Evolutionary conservation across 1,140 invertebrate species (phyloP).

Genomic region (Probaryconus sp.): DNA sequence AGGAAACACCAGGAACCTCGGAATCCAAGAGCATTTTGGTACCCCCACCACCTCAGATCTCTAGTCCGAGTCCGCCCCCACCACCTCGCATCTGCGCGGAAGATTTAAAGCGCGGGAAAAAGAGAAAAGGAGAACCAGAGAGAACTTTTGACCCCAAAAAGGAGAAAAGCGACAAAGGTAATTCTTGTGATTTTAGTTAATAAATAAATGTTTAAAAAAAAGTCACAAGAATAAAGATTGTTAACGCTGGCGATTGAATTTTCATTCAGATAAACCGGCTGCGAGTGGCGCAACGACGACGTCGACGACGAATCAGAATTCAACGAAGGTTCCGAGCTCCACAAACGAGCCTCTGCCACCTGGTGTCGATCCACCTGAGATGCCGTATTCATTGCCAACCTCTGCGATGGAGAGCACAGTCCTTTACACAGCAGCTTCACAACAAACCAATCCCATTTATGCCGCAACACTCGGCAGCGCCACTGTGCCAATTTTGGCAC

Average conservation of each 20-base stretch:
- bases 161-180: constrained; percentile 65
- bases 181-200: neutral
- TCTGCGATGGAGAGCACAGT: constrained; percentile 64
- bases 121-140: constrained; percentile 64
- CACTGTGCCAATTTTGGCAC: constrained; percentile 67
- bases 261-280: too few relatives aligned
- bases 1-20: constrained; percentile 12
- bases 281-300: too few relatives aligned
- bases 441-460: constrained; percentile 72
- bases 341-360: constrained; percentile 77
- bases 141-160: constrained; percentile 55
- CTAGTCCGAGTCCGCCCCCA: constrained; percentile 73
- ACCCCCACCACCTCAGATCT: constrained; percentile 69
- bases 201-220: neutral
- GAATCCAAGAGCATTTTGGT: constrained; percentile 32
- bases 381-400: constrained; percentile 65
- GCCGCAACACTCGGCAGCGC: constrained; percentile 69
- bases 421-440: constrained; percentile 67
- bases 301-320: constrained; percentile 16
- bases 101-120: constrained; percentile 68
- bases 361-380: constrained; percentile 77
- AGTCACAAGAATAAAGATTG: neutral
- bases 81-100: constrained; percentile 72
- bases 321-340: constrained; percentile 52
- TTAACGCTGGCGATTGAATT: too few relatives aligned